Evolutionary conservation across 1,140 invertebrate genomes (phyloP).

Genomic region (Asbolus verrucosus): DNA sequence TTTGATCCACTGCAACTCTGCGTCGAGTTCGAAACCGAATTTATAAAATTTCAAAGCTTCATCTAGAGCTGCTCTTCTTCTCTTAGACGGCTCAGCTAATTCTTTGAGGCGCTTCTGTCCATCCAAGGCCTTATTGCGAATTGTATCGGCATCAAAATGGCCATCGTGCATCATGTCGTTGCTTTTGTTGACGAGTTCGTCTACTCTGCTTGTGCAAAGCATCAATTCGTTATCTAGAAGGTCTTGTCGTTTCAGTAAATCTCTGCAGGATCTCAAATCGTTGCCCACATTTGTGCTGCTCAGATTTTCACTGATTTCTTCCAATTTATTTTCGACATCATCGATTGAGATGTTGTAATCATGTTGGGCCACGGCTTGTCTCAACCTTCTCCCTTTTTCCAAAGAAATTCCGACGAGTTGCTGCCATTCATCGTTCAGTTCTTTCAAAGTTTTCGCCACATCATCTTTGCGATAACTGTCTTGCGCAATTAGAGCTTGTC

Average conservation of each 20-base stretch:
- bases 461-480: slow-evolving; percentile 78
- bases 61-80: slow-evolving; percentile 83
- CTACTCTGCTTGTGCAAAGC: slow-evolving; percentile 81
- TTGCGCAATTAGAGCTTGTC: slow-evolving; percentile 76
- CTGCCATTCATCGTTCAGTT: slow-evolving; percentile 82
- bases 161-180: slow-evolving; percentile 91
- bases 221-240: slow-evolving; percentile 84
- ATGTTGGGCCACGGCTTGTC: slow-evolving; percentile 85
- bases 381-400: slow-evolving; percentile 84
- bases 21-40: slow-evolving; percentile 93
- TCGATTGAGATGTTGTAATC: slow-evolving; percentile 82
- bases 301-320: slow-evolving; percentile 81
- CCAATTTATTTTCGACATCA: slow-evolving; percentile 83
- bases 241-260: slow-evolving; percentile 88
- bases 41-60: slow-evolving; percentile 87
- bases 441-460: slow-evolving; percentile 73
- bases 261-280: slow-evolving; percentile 89
- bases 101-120: slow-evolving; percentile 76
- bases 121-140: slow-evolving; percentile 81
- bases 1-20: slow-evolving; percentile 95
- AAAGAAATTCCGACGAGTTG: slow-evolving; percentile 76
- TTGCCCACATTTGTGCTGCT: slow-evolving; percentile 84
- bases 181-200: slow-evolving; percentile 82
- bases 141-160: slow-evolving; percentile 92
- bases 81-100: slow-evolving; percentile 73